Base-by-base conservation (phyloP, 2,797 vertebrate species). In the Kryptopterus vitreolus region DNA sequence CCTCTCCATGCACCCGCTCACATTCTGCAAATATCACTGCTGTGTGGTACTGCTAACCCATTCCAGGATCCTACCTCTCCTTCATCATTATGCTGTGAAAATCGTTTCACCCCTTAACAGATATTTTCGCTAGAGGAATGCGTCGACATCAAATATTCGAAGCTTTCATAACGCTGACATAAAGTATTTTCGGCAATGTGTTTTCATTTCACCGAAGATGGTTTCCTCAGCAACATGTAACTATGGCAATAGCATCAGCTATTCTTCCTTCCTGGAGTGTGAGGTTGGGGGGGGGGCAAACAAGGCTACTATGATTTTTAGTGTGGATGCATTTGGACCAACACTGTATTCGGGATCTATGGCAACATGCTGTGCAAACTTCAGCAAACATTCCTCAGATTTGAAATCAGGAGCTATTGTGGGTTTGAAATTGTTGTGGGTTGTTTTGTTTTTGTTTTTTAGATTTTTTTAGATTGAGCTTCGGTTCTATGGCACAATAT, bases 181-280 rank as follows among this genome's bases (percentile, higher is more conserved):
- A 4, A 4, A 50, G 35, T 75, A 70, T 80, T 81, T 85, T 86
- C 61, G 80, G 63, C 29, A 66, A 52, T 69, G 59, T 65, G 81
- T 86, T 85, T n/a, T 43, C 7, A 43, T 43, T 43, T 82, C 59
- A 63, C 43, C 18, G 0, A 53, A 73, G 43, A 43, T 20, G 72
- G 83, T 85, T 80, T 55, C 75, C 84, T 61, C 81, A 81, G 81
- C 31, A 83, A 86, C 76, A 1, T 76, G 82, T 85, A 84, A 70
- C 85, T 78, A 85, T 84, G 81, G 86, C 79, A 86, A 87, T 78
- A 58, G 69, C 76, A 82, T 80, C 77, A 70, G 77, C 61, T 69
- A 35, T 65, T 76, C 69, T 43, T 43, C 76, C 46, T 71, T 77
- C 29, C 31, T 58, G 70, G 65, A 80, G 50, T 66, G 29, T 74